Evolutionary conservation across 2,797 vertebrate species (phyloP), one percentile per base, ranked within the genome.

Genomic region (Pyrocephalus nanus): DNA sequence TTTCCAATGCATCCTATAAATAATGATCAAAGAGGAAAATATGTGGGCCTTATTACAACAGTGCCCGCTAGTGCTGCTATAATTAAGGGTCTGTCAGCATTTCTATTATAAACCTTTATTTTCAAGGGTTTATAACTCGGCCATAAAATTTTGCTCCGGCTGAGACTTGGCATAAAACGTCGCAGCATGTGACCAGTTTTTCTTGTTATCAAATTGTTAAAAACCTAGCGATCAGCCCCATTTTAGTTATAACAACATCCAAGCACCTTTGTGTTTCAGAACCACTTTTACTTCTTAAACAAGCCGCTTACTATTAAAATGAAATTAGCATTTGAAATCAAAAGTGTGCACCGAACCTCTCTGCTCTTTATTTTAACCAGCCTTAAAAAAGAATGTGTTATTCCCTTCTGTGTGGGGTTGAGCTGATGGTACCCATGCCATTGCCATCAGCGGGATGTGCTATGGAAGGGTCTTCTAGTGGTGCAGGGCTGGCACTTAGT

Each of bases 81-180:
- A 97, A 97, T 98, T 97, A 98, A 97, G 96, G 95, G 91, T 96
- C 94, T 97, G 95, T 97, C 95, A 95, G 96, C 80, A 76, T 98
- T 97, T 97, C 97, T 97, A 90, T 97, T 97, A 97, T 79, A 96
- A 91, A 97, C 96, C 94, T 95, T 96, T 95, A 92, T 98, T 97
- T 97, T 97, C 88, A 95, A 95, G 95, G 94, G 96, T 97, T 97
- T 97, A 96, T 97, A 96, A 96, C 91, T 94, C 10, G 87, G 70
- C 90, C 89, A 89, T 97, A 97, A 96, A 96, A 96, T 82, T 97
- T 97, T 96, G 93, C 93, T 97, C 76, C 42, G 92, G 79, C 96
- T 97, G 94, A 95, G 96, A 82, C 94, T 97, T 97, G 95, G 88
- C 94, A 93, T 93, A 88, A 93, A 96, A 85, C 15, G 42, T 90